Evolutionary conservation across 2,797 vertebrate species (phyloP), one percentile per base, ranked within the genome.

Genomic region (Poliocrania exsul): DNA sequence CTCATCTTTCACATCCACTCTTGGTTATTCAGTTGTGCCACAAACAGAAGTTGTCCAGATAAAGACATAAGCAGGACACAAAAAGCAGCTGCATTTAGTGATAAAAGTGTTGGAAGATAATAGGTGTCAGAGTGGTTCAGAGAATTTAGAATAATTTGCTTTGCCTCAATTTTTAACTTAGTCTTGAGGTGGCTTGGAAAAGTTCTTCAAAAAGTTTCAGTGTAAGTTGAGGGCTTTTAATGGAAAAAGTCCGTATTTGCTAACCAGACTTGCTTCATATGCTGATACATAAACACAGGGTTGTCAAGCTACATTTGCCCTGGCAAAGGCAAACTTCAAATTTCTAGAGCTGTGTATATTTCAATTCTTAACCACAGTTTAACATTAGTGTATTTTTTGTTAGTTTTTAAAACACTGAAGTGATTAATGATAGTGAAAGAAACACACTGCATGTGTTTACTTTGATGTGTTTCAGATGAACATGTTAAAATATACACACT

Each of bases 351-450:
- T 91, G 85, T 93, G 72, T 94, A 78, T 92, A 92, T 93, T 96
- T 94, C 95, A 81, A 69, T 90, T 86, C 82, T 88, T 93, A 87
- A 95, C 90, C 91, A 93, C 95, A 96, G 69, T 92, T 92, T 91
- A 96, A 93, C 89, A 42, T 86, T 33, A 87, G 57, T 44, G 73
- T 93, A 92, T 88, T 96, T 95, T 92, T 78, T 91, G 87, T 95
- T 92, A 85, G 70, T 78, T 95, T 93, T 94, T 72, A 86, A 81
- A 96, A 92, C 82, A 90, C 69, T 90, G 49, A 70, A 69, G 57
- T 96, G 95, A 96, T 95, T 96, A 96, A 96, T 94, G 92, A 94
- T n/a, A 88, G 87, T 49, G 77, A 93, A 93, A 94, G 91, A 94
- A 96, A 96, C 85, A 90, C 50, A 57, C n/a, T 65, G 81, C 84